Conservation (phyloP, 1,140 invertebrate species). For the Leptoteleia sp. region DNA sequence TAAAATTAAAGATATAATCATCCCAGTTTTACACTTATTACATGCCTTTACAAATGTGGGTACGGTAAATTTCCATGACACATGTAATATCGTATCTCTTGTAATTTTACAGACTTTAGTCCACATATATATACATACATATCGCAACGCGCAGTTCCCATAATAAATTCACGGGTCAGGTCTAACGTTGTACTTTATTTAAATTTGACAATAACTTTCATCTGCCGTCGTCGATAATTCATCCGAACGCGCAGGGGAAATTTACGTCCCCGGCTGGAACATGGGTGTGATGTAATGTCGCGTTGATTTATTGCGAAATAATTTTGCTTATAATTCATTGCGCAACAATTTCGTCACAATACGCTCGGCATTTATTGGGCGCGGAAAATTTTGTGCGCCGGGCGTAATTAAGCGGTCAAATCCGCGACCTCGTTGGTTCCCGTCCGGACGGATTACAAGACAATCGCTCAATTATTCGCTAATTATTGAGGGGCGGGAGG, state of each 20-base stretch:
- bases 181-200: conserved; percentile 12
- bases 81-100: neutral
- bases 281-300: conserved; percentile 32
- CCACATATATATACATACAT: neutral
- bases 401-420: conserved; percentile 20
- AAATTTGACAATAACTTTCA: conserved; percentile 47
- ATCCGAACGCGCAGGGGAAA: conserved; percentile 15
- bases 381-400: neutral
- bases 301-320: conserved; percentile 46
- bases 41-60: too few species aligned
- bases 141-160: neutral
- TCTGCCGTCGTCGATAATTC: conserved; percentile 17
- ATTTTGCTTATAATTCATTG: conserved; percentile 28
- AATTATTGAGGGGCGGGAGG: conserved; percentile 21
- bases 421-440: conserved; percentile 3
- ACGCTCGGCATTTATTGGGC: conserved; percentile 5
- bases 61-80: too few species aligned
- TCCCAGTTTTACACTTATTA: too few species aligned
- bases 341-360: conserved; percentile 21
- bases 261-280: conserved; percentile 9
- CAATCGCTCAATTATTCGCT: conserved; percentile 25
- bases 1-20: too few species aligned
- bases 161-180: conserved; percentile 20
- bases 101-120: neutral
- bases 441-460: conserved; percentile 15